A percentile compares a stretch with the other conserved stretches of the same genome.
Evolutionary conservation across 2,797 vertebrate genomes (phyloP).

Genomic region (Gallirallus australis): DNA sequence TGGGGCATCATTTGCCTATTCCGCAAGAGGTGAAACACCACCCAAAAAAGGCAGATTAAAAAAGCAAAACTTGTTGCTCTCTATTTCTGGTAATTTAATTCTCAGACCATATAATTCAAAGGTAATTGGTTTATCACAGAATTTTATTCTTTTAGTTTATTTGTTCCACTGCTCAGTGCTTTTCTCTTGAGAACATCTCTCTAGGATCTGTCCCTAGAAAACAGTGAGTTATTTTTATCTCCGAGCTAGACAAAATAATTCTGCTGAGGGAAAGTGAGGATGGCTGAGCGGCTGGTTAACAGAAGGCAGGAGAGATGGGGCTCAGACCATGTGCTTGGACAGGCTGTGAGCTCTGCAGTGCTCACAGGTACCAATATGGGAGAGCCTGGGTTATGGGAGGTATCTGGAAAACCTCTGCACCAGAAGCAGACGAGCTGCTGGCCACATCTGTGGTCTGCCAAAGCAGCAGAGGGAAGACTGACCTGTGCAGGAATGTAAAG

Average conservation of each 20-base stretch:
- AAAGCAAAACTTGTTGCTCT: not conserved
- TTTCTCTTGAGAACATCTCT: not conserved
- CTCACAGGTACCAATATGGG: not conserved
- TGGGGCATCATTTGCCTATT: not conserved
- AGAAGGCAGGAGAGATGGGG: not conserved
- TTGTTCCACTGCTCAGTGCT: not conserved
- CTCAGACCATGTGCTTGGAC: not conserved
- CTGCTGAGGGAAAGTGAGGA: not conserved
- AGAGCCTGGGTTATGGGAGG: not conserved
- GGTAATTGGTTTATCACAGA: not conserved
- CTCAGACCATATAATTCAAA: not conserved
- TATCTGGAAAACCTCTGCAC: not conserved
- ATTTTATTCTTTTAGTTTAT: not conserved
- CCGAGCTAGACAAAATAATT: not conserved
- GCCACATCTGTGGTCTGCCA: not conserved
- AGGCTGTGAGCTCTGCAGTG: not conserved
- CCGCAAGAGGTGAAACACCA: not conserved
- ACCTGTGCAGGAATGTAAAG: not conserved
- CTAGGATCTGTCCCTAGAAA: conserved; percentile 2
- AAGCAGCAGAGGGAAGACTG: not conserved
- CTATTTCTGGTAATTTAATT: not conserved
- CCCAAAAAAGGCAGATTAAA: not conserved
- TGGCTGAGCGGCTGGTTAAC: not conserved
- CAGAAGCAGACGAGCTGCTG: not conserved
- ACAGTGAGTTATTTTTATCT: conserved; percentile 18